phyloP scores from a whole-genome alignment of 2,797 vertebrate genomes.

The Tenualosa thibaudeaui region DNA sequence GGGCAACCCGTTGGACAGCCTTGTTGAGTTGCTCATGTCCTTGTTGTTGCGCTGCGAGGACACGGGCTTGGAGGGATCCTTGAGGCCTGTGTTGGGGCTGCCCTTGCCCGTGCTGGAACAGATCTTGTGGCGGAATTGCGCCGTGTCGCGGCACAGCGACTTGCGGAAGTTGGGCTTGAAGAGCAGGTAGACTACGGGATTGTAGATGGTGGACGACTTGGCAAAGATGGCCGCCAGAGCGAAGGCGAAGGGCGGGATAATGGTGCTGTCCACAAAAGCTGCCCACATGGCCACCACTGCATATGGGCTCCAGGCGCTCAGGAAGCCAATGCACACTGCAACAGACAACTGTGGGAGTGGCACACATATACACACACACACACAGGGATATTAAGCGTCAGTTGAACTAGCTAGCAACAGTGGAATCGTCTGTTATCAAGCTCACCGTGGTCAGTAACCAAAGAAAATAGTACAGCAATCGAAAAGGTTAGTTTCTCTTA shows the following conservation, averaged over 20 bases:
- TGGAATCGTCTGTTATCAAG: too few relatives aligned
- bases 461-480: too few relatives aligned
- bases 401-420: too few relatives aligned
- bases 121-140: slow-evolving; percentile 65
- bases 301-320: slow-evolving; percentile 83
- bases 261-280: slow-evolving; percentile 68
- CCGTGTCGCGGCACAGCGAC: slow-evolving; percentile 73
- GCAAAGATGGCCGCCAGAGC: slow-evolving; percentile 79
- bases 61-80: slow-evolving; percentile 51
- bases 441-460: too few relatives aligned
- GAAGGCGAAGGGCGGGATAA: slow-evolving; percentile 74
- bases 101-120: slow-evolving; percentile 60
- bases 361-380: slow-evolving; percentile 21
- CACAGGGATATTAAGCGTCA: too few relatives aligned
- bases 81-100: slow-evolving; percentile 48
- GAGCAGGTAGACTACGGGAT: slow-evolving; percentile 82
- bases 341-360: slow-evolving; percentile 73
- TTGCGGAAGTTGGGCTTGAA: slow-evolving; percentile 84
- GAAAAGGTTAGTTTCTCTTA: too few relatives aligned
- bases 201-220: slow-evolving; percentile 87
- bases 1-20: slow-evolving; percentile 61
- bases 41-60: slow-evolving; percentile 58
- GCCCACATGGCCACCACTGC: slow-evolving; percentile 80
- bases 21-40: slow-evolving; percentile 61
- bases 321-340: slow-evolving; percentile 83